A percentile compares a stretch with the other conserved stretches of the same genome.
phyloP scores from a whole-genome alignment of 2,113 vertebrate species.

The Leuciscus idus region DNA sequence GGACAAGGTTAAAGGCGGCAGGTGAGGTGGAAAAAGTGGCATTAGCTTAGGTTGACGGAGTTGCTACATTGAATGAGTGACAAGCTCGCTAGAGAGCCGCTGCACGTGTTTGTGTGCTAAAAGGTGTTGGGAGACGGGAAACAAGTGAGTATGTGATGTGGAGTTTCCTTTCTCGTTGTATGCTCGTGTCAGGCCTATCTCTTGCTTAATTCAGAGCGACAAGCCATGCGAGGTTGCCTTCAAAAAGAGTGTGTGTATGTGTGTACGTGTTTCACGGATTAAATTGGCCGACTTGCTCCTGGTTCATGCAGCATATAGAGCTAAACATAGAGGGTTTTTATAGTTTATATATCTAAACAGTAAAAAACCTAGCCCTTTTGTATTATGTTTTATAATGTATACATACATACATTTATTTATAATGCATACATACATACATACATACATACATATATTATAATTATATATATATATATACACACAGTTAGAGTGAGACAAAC shows the following conservation, averaged over 20 bases:
- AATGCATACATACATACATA: too few species aligned
- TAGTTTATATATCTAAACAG: background rate
- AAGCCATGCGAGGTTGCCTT: conserved; percentile 37
- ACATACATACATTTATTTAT: too few species aligned
- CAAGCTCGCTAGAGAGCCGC: conserved; percentile 18
- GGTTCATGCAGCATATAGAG: conserved; percentile 19
- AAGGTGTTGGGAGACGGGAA: conserved; percentile 25
- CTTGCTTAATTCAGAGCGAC: conserved; percentile 52
- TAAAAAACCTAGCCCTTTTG: too few species aligned
- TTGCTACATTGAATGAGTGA: conserved; percentile 58
- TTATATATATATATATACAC: too few species aligned
- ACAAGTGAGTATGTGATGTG: conserved; percentile 28
- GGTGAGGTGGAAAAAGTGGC: conserved; percentile 47
- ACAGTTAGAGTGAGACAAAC: too few species aligned
- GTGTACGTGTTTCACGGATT: conserved; percentile 6
- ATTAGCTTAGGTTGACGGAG: conserved; percentile 52
- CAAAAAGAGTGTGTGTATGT: conserved; percentile 30
- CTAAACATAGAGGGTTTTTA: background rate
- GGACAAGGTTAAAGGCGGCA: conserved; percentile 57
- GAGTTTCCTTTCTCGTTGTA: conserved; percentile 32
- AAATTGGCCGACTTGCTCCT: conserved; percentile 43
- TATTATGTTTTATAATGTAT: too few species aligned
- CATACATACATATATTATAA: too few species aligned
- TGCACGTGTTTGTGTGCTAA: background rate
- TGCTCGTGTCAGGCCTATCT: conserved; percentile 28